Evolutionary conservation across 2,113 vertebrate species (phyloP).

Genomic region (Chrysemys picta): DNA sequence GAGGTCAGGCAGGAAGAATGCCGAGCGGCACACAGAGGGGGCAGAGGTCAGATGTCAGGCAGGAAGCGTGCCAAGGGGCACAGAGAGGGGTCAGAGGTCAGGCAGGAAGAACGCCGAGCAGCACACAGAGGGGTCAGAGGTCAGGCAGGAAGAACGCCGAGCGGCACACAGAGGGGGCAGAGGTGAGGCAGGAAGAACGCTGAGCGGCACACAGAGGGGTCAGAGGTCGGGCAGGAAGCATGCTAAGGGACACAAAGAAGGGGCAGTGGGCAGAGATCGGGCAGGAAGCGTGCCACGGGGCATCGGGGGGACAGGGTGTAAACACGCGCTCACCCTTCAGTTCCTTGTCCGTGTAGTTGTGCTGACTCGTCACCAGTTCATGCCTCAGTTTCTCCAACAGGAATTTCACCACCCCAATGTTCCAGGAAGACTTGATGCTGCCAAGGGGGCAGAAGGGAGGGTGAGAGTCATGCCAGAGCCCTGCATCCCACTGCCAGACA

Average conservation of each 20-base stretch:
- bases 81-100: background rate
- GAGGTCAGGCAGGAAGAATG: too few relatives aligned
- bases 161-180: too few relatives aligned
- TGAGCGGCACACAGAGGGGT: too few relatives aligned
- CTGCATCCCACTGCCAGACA: background rate
- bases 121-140: background rate
- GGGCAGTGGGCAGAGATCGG: background rate
- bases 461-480: background rate
- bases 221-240: too few relatives aligned
- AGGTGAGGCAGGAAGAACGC: too few relatives aligned
- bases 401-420: conserved; percentile 80
- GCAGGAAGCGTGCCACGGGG: background rate
- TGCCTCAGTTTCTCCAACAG: conserved; percentile 80
- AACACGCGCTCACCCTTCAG: conserved; percentile 72
- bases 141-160: too few relatives aligned
- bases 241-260: too few relatives aligned
- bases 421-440: conserved; percentile 82
- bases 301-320: background rate
- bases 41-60: background rate
- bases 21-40: too few relatives aligned
- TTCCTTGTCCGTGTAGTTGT: conserved; percentile 80
- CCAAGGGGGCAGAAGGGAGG: background rate
- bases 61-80: background rate
- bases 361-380: conserved; percentile 71
- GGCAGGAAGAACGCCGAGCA: background rate